Evolutionary conservation across 2,797 vertebrate genomes (phyloP).

Genomic region (Sebastes itinus): DNA sequence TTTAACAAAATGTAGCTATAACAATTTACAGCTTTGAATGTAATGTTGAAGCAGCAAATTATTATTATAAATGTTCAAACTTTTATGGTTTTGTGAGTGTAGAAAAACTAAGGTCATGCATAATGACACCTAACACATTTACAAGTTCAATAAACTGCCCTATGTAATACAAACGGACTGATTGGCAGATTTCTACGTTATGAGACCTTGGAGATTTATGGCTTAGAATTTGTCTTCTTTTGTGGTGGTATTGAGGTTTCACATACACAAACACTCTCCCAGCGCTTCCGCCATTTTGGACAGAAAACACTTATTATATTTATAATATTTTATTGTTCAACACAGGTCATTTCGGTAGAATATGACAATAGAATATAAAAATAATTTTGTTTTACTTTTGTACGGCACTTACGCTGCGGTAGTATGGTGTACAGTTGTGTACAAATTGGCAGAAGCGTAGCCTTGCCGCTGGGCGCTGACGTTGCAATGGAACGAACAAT

Average conservation of each 20-base stretch:
- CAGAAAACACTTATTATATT: no score
- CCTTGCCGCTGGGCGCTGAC: no score
- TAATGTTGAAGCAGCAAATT: constrained; percentile 97
- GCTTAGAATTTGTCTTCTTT: not conserved
- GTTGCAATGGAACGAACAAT: no score
- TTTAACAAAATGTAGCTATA: constrained; percentile 99
- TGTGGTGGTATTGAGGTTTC: not conserved
- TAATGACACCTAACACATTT: constrained; percentile 83
- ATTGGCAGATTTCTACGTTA: constrained; percentile 30
- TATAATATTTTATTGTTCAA: no score
- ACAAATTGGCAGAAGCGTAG: no score
- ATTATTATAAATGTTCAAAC: constrained; percentile 97
- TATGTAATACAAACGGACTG: constrained; percentile 76
- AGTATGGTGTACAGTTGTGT: no score
- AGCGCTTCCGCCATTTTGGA: not conserved
- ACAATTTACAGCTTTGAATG: constrained; percentile 99
- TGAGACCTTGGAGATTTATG: not conserved
- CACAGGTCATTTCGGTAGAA: no score
- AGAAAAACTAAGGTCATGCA: constrained; percentile 77
- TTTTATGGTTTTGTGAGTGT: constrained; percentile 95
- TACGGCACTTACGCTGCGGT: no score
- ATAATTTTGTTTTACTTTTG: no score
- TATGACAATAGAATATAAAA: no score
- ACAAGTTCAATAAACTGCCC: constrained; percentile 85
- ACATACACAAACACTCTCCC: no score